Base-by-base conservation (phyloP, 2,888 invertebrate species). In the Drosophila mulleri region DNA sequence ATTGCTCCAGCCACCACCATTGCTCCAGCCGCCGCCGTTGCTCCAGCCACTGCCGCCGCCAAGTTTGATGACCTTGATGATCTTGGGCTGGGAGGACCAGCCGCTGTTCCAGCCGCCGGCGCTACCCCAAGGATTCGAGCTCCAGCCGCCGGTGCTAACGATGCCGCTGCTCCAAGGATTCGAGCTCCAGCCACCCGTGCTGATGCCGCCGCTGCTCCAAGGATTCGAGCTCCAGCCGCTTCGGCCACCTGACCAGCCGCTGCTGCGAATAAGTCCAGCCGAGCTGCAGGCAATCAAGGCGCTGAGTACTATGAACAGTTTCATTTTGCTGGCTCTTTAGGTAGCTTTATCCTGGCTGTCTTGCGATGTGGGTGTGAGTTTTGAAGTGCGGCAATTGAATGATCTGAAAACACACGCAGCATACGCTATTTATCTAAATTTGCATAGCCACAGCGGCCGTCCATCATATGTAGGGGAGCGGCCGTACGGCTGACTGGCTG, bases 241-340 rank as follows among this genome's bases (percentile, higher is more conserved):
- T 35, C 64, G 60, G 8, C 78, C 59, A 53, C 67, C 42, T 56
- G 37, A 63, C 75, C 75, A 76, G 29, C 72, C 72, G 16, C 73
- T 69, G 66, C 77, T 78, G 44, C 82, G 61, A 7, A 80, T 80
- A 16, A 72, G 42, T 56, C 59, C 81, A 44, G 57, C 81, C 67
- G 89, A 87, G 37, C 73, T 75, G 44, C 70, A 81, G 59, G 83
- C 92, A 62, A 91, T 72, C 71, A 89, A 47, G 2, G 81, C 90
- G 64, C 83, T 81, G 54, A 91, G 65, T 57, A 89, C 75, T 45
- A 91, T 61, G n/a, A 89, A 71, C 20, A 91, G 56, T 73, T 89
- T 90, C 91, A 90, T 90, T 54, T 67, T 81, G 12, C 26, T 26
- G 26, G 41, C 9, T 48, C 23, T 37, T 29, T n/a, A 26, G 41